A percentile compares a stretch with the other conserved stretches of the same genome.
Evolutionary conservation across 2,888 invertebrate species (phyloP).

Genomic region (Leptogaster cylindrica): DNA sequence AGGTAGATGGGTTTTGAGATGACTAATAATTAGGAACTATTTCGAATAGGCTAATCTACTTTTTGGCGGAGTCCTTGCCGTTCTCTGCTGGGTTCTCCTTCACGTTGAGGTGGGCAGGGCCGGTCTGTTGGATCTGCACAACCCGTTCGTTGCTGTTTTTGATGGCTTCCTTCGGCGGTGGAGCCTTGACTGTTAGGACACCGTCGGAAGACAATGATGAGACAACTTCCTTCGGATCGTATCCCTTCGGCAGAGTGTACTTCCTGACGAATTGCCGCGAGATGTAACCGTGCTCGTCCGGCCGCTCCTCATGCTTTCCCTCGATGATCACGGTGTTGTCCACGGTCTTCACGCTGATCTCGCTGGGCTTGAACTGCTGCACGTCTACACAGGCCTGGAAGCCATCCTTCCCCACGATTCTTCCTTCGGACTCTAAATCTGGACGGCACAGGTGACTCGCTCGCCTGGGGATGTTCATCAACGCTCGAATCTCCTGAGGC

Average conservation of each 20-base stretch:
- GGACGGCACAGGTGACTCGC: slow-evolving; percentile 5
- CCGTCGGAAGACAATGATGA: slow-evolving; percentile 84
- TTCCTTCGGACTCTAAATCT: neutral
- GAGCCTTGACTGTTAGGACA: slow-evolving; percentile 76
- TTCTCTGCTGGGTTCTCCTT: slow-evolving; percentile 36
- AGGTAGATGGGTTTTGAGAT: neutral
- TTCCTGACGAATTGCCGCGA: slow-evolving; percentile 79
- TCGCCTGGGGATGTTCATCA: slow-evolving; percentile 50
- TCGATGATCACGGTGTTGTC: slow-evolving; percentile 70
- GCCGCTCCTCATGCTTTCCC: slow-evolving; percentile 74
- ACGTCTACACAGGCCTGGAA: slow-evolving; percentile 75
- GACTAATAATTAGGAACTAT: neutral
- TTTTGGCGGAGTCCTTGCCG: no score
- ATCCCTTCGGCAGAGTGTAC: slow-evolving; percentile 72
- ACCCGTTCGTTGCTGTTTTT: slow-evolving; percentile 63
- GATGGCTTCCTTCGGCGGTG: slow-evolving; percentile 59
- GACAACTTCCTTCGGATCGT: slow-evolving; percentile 73
- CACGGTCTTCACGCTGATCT: slow-evolving; percentile 73
- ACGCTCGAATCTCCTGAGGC: slow-evolving; percentile 56
- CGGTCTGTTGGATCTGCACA: slow-evolving; percentile 72
- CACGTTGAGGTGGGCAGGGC: slow-evolving; percentile 62
- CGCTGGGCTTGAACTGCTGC: slow-evolving; percentile 73
- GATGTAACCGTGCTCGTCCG: slow-evolving; percentile 76
- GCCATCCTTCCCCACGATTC: slow-evolving; percentile 67
- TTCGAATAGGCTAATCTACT: neutral